Base-by-base conservation (phyloP, 2,797 vertebrate genomes). In the Sebastes itinus region DNA sequence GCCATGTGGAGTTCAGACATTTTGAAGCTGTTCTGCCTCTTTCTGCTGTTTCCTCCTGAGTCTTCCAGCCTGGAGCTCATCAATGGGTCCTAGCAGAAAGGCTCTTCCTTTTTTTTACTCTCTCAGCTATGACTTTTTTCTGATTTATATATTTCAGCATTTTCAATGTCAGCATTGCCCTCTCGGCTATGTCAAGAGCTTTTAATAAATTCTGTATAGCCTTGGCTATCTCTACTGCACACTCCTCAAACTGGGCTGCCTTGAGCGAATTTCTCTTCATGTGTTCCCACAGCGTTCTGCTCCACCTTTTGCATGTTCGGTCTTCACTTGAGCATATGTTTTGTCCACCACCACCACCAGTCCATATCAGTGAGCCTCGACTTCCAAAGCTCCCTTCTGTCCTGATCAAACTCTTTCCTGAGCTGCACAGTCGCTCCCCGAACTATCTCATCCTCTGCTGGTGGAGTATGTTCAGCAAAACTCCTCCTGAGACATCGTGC, bases 401-500 rank as follows among this genome's bases (percentile, higher is more conserved):
- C 75, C 73, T 38, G 38, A 80, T 87, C 72, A 83, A 72, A 80
- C 63, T 75, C 72, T 38, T 77, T 59, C 56, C 82, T 16, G 56
- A 83, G 77, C 77, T 66, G 38, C 70, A 55, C 76, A 72, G 32
- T 75, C 78, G 9, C 67, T 78, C 60, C 38, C 69, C 79, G 59
- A 77, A 80, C 76, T 78, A 12, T 62, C 82, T 75, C 65, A n/a
- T 67, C 66, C 46, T 76, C 62, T 75, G 72, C 72, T 73, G 66
- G 66, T 65, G 70, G 28, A 78, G 78, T 49, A 33, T 42, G 75
- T 77, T 87, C 63, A 78, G 84, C 76, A 60, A 72, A 83, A 38
- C 63, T 88, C 88, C 88, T 87, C 86, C 78, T 72, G 87, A 87
- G 88, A 89, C 87, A 58, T 25, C 23, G 70, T 52, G 78, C 78